A percentile compares a stretch with the other conserved stretches of the same genome.
Conservation (phyloP, 2,888 invertebrate genomes). For the Mesoligia furuncula region DNA sequence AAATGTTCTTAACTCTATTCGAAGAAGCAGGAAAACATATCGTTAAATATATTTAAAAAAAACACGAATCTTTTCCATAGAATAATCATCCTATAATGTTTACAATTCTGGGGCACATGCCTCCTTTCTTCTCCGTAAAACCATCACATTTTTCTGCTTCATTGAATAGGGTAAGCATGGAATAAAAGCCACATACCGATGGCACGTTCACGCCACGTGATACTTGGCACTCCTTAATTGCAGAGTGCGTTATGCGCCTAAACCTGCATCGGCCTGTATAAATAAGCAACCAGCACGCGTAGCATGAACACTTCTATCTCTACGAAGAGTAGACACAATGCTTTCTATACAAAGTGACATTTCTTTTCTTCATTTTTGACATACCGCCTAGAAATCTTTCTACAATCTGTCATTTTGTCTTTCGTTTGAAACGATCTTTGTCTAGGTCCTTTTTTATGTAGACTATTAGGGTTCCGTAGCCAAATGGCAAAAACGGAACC, state of each 20-base stretch:
- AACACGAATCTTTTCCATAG: neutral
- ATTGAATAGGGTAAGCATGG: neutral
- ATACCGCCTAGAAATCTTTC: too few relatives aligned
- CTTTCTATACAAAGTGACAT: too few relatives aligned
- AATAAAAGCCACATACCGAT: neutral
- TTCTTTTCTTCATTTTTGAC: too few relatives aligned
- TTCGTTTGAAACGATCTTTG: too few relatives aligned
- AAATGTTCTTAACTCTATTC: neutral
- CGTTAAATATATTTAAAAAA: neutral
- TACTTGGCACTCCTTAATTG: neutral
- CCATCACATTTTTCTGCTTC: neutral
- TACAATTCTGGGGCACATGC: neutral
- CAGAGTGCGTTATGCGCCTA: conserved; percentile 3
- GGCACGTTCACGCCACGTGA: neutral
- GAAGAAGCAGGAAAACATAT: neutral
- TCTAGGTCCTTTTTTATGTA: too few relatives aligned
- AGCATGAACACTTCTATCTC: too few relatives aligned
- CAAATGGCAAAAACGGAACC: too few relatives aligned
- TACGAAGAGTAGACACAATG: too few relatives aligned
- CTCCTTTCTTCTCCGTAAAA: neutral
- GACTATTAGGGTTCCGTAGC: too few relatives aligned
- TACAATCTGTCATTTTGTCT: too few relatives aligned
- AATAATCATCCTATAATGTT: neutral
- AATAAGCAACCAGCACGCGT: conserved; percentile 5
- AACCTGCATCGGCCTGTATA: conserved; percentile 5